phyloP scores from a whole-genome alignment of 2,113 vertebrate species.

The Bettongia penicillata region DNA sequence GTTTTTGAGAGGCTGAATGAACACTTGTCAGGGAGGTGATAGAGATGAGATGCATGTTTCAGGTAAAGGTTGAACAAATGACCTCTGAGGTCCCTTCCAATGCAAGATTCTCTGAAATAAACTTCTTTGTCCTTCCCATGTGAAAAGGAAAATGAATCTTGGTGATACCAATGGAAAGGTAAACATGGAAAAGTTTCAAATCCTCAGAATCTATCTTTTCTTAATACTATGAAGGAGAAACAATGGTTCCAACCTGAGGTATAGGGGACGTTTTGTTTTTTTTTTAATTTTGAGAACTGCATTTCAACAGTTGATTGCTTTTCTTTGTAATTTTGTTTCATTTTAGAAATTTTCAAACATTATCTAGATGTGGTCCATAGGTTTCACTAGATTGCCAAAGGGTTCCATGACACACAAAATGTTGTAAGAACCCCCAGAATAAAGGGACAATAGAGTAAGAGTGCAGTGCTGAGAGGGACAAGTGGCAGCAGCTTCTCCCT shows the following conservation, averaged over 20 bases:
- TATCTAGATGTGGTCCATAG: background rate
- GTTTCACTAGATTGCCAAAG: background rate
- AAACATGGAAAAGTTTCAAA: background rate
- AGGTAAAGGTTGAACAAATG: background rate
- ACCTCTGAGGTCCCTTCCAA: background rate
- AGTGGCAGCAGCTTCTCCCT: background rate
- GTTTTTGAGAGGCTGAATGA: background rate
- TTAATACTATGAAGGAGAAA: background rate
- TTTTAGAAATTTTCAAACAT: background rate
- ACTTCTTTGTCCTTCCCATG: background rate
- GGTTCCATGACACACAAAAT: background rate
- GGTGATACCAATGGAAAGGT: background rate
- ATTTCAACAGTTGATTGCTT: background rate
- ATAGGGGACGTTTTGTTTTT: background rate
- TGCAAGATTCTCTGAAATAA: constrained; percentile 7
- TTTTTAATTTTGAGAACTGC: background rate
- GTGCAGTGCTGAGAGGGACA: background rate
- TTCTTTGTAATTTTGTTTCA: background rate
- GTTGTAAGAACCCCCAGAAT: background rate
- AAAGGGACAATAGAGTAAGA: background rate
- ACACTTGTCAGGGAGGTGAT: background rate
- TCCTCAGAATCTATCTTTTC: background rate
- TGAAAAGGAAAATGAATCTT: background rate
- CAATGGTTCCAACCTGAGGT: background rate
- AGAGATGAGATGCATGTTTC: constrained; percentile 4